Base-by-base conservation (phyloP, 2,888 invertebrate species). In the Subacronicta megacephala region DNA sequence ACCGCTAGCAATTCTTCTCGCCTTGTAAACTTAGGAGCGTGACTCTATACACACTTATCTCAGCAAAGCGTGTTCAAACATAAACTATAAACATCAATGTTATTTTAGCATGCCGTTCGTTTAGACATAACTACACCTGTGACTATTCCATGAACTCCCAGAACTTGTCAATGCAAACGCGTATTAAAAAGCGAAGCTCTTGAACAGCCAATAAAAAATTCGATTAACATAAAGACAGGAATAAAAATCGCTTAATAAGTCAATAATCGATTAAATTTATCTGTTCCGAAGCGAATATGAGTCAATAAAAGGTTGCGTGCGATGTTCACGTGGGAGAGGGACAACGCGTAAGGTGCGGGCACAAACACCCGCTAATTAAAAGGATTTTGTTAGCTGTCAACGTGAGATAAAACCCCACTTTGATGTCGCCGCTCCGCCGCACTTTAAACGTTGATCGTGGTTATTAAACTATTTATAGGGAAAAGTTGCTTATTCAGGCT, bases 361-460 rank as follows among this genome's bases (percentile, higher is more conserved):
- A 59, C 80, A 73, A 77, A 78, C 85, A 84, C 80, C 83, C 73
- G 69, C 88, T 93, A 93, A 94, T 94, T 94, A 94, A 94, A 94
- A 91, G 91, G 92, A 92, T 92, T 93, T 93, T 92, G 92, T 93
- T 84, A 92, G 89, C 90, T 93, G 93, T 94, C 93, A 93, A 88
- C 87, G 80, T 65, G 75, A 89, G 93, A 94, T 93, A 93, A 90
- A 77, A 73, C 74, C n/a, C 62, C 36, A 66, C 88, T 92, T 93
- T 93, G 84, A 91, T 71, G 78, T 70, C 75, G 80, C 91, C 93
- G 91, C 82, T 62, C 66, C 63, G 60, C 61, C 63, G 70, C 70
- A 70, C 73, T 72, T 75, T 75, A 72, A 72, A 56, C 72, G 62
- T 62, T 62, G 60, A 74, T 72, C 69, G 53, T 58, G 72, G 74